phyloP scores from a whole-genome alignment of 2,888 invertebrate genomes.

The Athrips mouffetella region DNA sequence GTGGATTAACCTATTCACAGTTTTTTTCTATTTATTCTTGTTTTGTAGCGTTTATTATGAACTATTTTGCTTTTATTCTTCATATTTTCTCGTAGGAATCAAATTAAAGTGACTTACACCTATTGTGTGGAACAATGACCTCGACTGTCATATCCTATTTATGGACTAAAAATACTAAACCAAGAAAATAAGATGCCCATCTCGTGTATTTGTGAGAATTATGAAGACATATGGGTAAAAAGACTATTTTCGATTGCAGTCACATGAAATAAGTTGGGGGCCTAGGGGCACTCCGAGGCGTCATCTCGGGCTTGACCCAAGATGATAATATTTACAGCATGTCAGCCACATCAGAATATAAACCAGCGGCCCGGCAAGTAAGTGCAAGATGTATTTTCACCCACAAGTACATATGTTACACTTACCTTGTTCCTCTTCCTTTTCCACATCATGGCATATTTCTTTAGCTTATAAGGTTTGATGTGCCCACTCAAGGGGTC shows the following conservation, averaged over 20 bases:
- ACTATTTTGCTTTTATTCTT: conserved; percentile 49
- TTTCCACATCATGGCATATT: not conserved
- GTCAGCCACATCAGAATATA: conserved; percentile 75
- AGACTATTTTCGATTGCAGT: conserved; percentile 73
- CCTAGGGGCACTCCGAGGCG: conserved; percentile 67
- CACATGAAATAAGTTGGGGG: conserved; percentile 70
- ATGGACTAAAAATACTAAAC: conserved; percentile 71
- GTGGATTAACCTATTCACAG: conserved; percentile 73
- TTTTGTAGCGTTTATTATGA: conserved; percentile 33
- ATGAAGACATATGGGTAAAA: conserved; percentile 62
- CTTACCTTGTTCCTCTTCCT: not conserved
- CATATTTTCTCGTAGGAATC: conserved; percentile 61
- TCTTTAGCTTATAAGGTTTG: not conserved
- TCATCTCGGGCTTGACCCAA: conserved; percentile 76
- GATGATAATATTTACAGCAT: conserved; percentile 76
- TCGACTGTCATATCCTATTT: conserved; percentile 68
- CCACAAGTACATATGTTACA: not conserved
- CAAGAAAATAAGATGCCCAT: conserved; percentile 60
- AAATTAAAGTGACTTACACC: conserved; percentile 55
- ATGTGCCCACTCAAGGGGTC: too few species aligned
- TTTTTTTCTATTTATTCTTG: conserved; percentile 49
- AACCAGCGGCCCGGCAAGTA: conserved; percentile 75
- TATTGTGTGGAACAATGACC: conserved; percentile 72
- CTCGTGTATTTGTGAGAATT: conserved; percentile 46
- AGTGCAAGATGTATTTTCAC: conserved; percentile 42